These are phyloP conservation scores for Epizoanthus rinbou DNA, from an alignment of 92 coral and sea anemone genomes.

Conservation along the genomic window DNA sequence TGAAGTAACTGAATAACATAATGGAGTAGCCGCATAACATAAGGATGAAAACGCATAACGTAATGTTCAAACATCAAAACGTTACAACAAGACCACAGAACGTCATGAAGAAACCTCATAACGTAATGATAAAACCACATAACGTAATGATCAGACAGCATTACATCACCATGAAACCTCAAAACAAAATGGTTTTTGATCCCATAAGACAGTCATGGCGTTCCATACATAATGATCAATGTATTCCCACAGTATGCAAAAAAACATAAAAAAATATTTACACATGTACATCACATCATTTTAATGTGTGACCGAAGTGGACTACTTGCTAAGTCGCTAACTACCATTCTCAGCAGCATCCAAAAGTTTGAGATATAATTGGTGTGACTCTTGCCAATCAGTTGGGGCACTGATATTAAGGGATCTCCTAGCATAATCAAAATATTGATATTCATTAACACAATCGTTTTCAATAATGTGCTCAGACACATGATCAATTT, in stretches of 20 bases:
- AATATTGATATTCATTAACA: slow-evolving; percentile 48
- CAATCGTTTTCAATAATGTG: slow-evolving; percentile 34
- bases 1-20: not conserved
- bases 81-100: not conserved
- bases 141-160: slow-evolving; percentile 41
- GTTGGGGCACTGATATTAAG: not conserved
- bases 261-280: too few relatives aligned
- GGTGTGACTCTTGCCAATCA: slow-evolving; percentile 12
- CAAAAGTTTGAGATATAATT: slow-evolving; percentile 17
- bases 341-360: slow-evolving; percentile 16
- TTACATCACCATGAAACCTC: slow-evolving; percentile 1
- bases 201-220: slow-evolving; percentile 4
- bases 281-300: too few relatives aligned
- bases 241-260: too few relatives aligned
- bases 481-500: slow-evolving; percentile 49
- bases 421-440: slow-evolving; percentile 18
- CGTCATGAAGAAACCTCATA: not conserved
- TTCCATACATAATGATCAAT: not conserved
- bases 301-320: too few relatives aligned
- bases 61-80: slow-evolving; percentile 11
- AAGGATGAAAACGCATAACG: slow-evolving; percentile 16
- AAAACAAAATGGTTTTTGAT: not conserved
- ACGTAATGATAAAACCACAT: slow-evolving; percentile 7
- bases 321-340: not conserved
- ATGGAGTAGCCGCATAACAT: not conserved